Evolutionary conservation across 30 jellyfish, hydroid and myxozoan species (phyloP).

Genomic region (Turritopsis rubra): DNA sequence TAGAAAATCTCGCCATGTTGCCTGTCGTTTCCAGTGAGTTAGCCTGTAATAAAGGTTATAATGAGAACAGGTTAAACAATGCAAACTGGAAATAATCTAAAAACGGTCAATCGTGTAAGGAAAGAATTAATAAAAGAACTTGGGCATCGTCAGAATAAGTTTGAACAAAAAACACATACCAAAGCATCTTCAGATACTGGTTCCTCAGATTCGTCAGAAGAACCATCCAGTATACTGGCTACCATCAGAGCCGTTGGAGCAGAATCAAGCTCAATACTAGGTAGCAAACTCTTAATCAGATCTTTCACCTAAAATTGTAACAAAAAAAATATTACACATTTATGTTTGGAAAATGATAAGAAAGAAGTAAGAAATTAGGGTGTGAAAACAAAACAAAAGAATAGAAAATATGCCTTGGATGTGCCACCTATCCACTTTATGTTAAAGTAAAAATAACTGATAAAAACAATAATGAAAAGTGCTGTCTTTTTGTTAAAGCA

Average conservation of each 20-base stretch:
- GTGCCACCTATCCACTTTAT: no score
- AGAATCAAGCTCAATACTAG: neutral
- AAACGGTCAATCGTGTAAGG: no score
- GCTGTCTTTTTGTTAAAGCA: no score
- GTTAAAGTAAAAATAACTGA: no score
- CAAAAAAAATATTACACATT: neutral
- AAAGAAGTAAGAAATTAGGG: no score
- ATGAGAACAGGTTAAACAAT: neutral
- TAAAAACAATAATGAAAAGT: no score
- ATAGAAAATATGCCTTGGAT: no score
- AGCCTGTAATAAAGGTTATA: neutral
- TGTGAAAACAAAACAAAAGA: no score
- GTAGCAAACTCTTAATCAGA: neutral
- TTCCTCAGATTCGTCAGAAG: neutral
- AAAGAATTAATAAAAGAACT: no score
- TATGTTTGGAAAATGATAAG: neutral
- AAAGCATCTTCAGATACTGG: neutral
- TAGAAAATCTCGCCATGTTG: slow-evolving; percentile 22
- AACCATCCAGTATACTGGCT: neutral
- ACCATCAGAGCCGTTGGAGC: neutral
- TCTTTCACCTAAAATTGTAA: neutral
- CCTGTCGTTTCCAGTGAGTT: neutral
- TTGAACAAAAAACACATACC: neutral
- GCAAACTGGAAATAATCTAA: neutral
- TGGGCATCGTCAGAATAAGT: no score